Conservation (phyloP, 2,797 vertebrate species). For the Micropoecilia bifurca region DNA sequence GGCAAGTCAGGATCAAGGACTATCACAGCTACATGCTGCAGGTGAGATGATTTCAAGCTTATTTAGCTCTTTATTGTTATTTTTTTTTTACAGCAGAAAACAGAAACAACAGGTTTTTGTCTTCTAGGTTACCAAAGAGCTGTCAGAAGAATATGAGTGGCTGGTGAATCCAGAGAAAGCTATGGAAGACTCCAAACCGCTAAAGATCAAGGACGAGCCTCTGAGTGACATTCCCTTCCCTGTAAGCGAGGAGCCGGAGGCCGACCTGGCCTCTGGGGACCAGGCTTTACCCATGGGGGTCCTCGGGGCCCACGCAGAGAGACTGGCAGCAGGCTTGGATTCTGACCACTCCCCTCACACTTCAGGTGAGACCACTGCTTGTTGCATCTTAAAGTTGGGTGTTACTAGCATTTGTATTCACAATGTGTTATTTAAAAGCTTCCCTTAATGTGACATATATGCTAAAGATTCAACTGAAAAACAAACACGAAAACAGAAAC, state of each 20-base stretch:
- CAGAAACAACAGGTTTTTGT: neutral
- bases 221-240: conserved; percentile 93
- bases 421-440: neutral
- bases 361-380: conserved; percentile 80
- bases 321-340: conserved; percentile 89
- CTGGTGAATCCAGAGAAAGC: conserved; percentile 96
- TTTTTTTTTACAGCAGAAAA: neutral
- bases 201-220: conserved; percentile 95
- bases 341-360: conserved; percentile 92
- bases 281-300: conserved; percentile 93
- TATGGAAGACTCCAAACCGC: conserved; percentile 91
- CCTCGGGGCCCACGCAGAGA: conserved; percentile 88
- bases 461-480: conserved; percentile 1
- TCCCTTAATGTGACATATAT: neutral
- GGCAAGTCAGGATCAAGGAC: conserved; percentile 98
- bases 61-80: neutral
- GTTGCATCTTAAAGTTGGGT: neutral
- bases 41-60: conserved; percentile 77
- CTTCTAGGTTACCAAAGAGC: conserved; percentile 92
- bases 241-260: conserved; percentile 92
- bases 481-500: neutral
- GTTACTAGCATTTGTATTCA: neutral
- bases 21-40: conserved; percentile 98
- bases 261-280: conserved; percentile 90
- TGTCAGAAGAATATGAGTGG: conserved; percentile 95